Base-by-base conservation (phyloP, 1,140 invertebrate genomes). In the Pseudobourletiella spinata region DNA sequence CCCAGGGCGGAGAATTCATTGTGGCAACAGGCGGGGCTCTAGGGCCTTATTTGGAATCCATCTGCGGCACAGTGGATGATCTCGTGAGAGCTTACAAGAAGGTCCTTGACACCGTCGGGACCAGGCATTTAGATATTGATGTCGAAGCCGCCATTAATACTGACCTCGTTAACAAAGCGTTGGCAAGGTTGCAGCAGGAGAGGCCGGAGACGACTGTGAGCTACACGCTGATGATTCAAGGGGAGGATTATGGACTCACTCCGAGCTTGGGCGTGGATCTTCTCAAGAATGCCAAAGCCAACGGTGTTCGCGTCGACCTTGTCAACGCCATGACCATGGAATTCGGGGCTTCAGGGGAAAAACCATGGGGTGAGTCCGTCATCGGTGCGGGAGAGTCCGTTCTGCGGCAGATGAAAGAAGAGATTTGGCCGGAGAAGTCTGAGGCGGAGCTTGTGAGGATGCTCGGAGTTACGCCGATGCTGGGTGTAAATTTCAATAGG, bases 291-390 rank as follows among this genome's bases (percentile, higher is more conserved):
- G 70, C 71, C 1, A 63, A 61, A 22, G 29, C 29, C 28, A 60
- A 61, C 51, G 66, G 66, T n/a, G 65, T 72, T 11, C 51, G 62
- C 14, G 71, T 72, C n/a, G 68, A 72, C 30, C 63, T 62, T 48
- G 71, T 72, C 16, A 72, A 72, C 52, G 65, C 68, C 42, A 72
- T 72, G 71, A 67, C 68, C 3, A 72, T 72, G 71, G 70, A 72
- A 56, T 72, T 65, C 42, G 26, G 50, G 15, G n/a, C n/a, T n/a
- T n/a, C n/a, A n/a, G 30, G 11, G 8, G 18, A 43, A 1, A 57
- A 57, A 24, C 26, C 59, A 11, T 72, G 66, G 66, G 71, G 71
- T 18, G 68, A 72, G n/a, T 54, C 62, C 3, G 66, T 71, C 8
- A 70, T 72, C 24, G 39, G 44, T 20, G 70, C 70, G 14, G 54